Base-by-base conservation (phyloP, 2,113 vertebrate genomes). In the Lota lota region DNA sequence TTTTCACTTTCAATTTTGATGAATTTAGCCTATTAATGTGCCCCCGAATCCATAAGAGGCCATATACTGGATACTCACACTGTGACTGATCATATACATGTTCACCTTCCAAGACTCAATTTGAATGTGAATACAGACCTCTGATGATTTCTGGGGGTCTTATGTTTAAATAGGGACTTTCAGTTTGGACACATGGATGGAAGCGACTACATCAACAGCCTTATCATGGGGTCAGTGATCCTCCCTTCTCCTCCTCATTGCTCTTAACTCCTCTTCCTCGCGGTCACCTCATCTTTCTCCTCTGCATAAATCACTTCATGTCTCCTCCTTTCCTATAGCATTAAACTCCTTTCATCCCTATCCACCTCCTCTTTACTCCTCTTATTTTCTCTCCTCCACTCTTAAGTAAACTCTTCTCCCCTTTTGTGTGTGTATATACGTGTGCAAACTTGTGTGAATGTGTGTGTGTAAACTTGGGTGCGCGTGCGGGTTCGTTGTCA, bases 181-280 rank as follows among this genome's bases (percentile, higher is more conserved):
- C 97, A 99, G 79, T 99, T 99, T 85, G 97, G 97, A 76, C 94
- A 98, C 80, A 97, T 99, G 94, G 95, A 98, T 56, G 97, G 97
- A 74, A 98, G 93, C 67, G 97, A 98, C 81, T 99, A 99, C 82
- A 97, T 99, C 81, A 99, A 98, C 87, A 95, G 94, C 80, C 93
- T 99, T 75, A 91, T 98, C 79, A 99, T 99, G 97, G 95, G 97
- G 97, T 99, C 89, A 95, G 96, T 95, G 36, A 65, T 53, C 81
- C 22, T 59, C 61, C 57, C 70, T 62, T 68, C 10, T 40, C 40
- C 40, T 47, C 40, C 40, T 47, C 47, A n/a, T 63, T 57, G 67
- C 18, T 11, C 68, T 53, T 60, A 22, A 10, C 20, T 21, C 20
- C 57, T 21, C 18, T 18, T 21, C 20, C 63, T 15, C 66, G 22